Base-by-base conservation (phyloP, 2,888 invertebrate genomes). In the Drosophila percnosoma region DNA sequence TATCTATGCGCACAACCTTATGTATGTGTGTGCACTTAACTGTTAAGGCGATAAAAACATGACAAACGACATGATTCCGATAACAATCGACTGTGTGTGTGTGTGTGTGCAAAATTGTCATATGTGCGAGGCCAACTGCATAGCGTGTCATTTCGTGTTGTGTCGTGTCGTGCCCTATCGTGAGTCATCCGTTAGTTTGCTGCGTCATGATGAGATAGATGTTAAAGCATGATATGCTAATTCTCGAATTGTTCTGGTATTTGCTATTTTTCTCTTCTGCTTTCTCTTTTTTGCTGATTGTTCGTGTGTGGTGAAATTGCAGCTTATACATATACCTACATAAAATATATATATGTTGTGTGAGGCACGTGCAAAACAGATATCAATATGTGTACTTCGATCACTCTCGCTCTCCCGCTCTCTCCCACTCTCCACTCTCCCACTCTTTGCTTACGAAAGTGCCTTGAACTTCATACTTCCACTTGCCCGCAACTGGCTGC, bases 271-370 rank as follows among this genome's bases (percentile, higher is more conserved):
- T 34, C 18, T 13, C n/a, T 64, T 38, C 55, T 52, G 57, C 67
- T 79, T 52, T 85, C 57, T 70, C 51, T 36, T 31, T 63, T 51
- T 42, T 42, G 31, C 18, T 53, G 51, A 49, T 57, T 57, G 49
- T 34, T 27, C 70, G 66, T n/a, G n/a, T 65, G 62, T 84, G 87
- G 83, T 80, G 87, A 84, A 84, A 87, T 84, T 69, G 62, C 62
- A 59, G 31, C 31, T 55, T 45, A 24, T 18, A 45, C 24, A 55
- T 40, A 34, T 45, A 2, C n/a, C 3, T n/a, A 27, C 13, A n/a
- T 42, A 45, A 45, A 10, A 24, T 31, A 10, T 61, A 4, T 3
- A 4, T 3, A 58, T n/a, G 7, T 53, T 36, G 13, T 29, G 61
- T 4, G 33, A 48, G 36, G n/a, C 38, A 55, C 15, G 60, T 74